These are phyloP conservation scores for Brassicogethes aeneus DNA, from an alignment of 2,888 invertebrate species.

Conservation along the genomic window DNA sequence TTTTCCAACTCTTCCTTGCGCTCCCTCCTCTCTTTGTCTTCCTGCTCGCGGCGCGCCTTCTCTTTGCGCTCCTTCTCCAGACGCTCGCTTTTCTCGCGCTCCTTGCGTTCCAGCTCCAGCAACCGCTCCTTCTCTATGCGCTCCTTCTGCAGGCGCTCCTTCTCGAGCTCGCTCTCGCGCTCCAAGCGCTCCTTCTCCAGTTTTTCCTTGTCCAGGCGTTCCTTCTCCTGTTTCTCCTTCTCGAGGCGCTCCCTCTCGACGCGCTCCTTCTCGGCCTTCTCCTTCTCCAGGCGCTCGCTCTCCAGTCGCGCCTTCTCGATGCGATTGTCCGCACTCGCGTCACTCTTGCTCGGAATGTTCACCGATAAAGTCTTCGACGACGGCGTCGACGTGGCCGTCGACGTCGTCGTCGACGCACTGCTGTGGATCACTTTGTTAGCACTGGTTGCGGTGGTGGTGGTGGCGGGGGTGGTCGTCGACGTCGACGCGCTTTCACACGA, in stretches of 20 bases:
- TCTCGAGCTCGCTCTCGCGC: slow-evolving; percentile 25
- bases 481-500: slow-evolving; percentile 11
- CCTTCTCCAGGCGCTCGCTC: slow-evolving; percentile 31
- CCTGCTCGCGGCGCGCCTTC: slow-evolving; percentile 26
- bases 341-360: slow-evolving; percentile 28
- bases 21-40: slow-evolving; percentile 27
- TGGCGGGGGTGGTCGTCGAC: slow-evolving; percentile 10
- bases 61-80: slow-evolving; percentile 35
- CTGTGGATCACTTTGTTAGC: slow-evolving; percentile 13
- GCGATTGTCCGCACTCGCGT: slow-evolving; percentile 27
- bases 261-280: slow-evolving; percentile 32
- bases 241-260: slow-evolving; percentile 34
- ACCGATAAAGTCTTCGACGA: slow-evolving; percentile 24
- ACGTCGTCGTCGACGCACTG: slow-evolving; percentile 23
- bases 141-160: slow-evolving; percentile 35
- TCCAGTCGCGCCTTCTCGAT: slow-evolving; percentile 36
- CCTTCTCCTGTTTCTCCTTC: slow-evolving; percentile 38
- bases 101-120: slow-evolving; percentile 32
- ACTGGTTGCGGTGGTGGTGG: slow-evolving; percentile 20
- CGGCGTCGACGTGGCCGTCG: slow-evolving; percentile 25
- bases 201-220: slow-evolving; percentile 35
- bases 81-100: slow-evolving; percentile 33
- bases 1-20: slow-evolving; percentile 29
- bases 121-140: slow-evolving; percentile 35
- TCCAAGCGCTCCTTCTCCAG: slow-evolving; percentile 34